Percentiles rank a stretch among this genome's conserved stretches.
Conservation (phyloP, 1,140 invertebrate genomes). For the Temnothorax longispinosus region DNA sequence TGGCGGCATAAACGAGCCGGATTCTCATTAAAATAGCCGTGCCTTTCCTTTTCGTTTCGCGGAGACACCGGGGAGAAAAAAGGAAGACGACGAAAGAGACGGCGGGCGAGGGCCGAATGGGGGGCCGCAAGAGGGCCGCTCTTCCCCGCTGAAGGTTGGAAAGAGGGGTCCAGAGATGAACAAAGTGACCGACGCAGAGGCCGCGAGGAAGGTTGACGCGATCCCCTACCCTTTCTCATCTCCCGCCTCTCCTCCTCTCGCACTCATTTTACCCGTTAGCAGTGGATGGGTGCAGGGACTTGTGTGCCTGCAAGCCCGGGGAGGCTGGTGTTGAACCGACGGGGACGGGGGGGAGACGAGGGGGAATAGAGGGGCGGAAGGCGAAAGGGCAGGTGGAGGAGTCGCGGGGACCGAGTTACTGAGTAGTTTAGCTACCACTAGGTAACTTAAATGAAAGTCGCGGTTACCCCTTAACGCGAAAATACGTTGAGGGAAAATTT, state of each 20-base stretch:
- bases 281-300: slow-evolving; percentile 35
- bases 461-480: slow-evolving; percentile 75
- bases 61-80: slow-evolving; percentile 37
- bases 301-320: slow-evolving; percentile 30
- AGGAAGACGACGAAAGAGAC: neutral
- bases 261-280: slow-evolving; percentile 45
- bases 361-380: neutral
- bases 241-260: slow-evolving; percentile 3
- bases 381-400: slow-evolving; percentile 9
- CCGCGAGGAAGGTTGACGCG: slow-evolving; percentile 58
- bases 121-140: slow-evolving; percentile 30
- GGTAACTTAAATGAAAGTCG: slow-evolving; percentile 79
- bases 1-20: slow-evolving; percentile 82
- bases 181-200: slow-evolving; percentile 70
- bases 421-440: slow-evolving; percentile 78
- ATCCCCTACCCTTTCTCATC: slow-evolving; percentile 46
- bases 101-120: neutral
- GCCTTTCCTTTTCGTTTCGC: slow-evolving; percentile 74
- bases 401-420: slow-evolving; percentile 68
- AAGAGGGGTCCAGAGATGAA: slow-evolving; percentile 38
- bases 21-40: slow-evolving; percentile 85
- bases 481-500: slow-evolving; percentile 79
- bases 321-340: slow-evolving; percentile 5
- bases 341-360: neutral
- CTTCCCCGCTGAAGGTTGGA: neutral